Base-by-base conservation (phyloP, 1,140 invertebrate species). In the Amphibalanus amphitrite region DNA sequence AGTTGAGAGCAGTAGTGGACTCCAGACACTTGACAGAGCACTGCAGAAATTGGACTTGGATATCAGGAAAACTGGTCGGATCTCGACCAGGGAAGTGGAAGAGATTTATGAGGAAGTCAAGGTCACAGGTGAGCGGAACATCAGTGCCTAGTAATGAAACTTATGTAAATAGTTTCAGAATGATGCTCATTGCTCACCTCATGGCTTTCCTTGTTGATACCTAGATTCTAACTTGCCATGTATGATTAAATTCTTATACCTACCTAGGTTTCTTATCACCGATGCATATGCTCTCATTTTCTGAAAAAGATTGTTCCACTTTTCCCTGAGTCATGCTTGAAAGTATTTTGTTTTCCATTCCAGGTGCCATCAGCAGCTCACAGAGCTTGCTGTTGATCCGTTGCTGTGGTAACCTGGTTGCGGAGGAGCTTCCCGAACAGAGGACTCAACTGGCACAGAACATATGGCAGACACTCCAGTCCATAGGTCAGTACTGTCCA, bases 391-490 rank as follows among this genome's bases (percentile, higher is more conserved):
- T 91, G 71, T 82, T 91, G 23, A 88, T 92, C 67, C 81, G 89
- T 78, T 91, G 90, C 79, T 91, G 89, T 79, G 90, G 90, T 75
- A 85, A 83, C 76, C 80, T 91, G 69, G 85, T 91, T 29, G 87
- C 88, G 10, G 89, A 90, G 79, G 89, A 90, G 79, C 75, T 85
- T 72, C 88, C 88, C 17, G 85, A 88, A 79, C 83, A 85, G 40
- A 82, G 89, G 73, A 90, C 87, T 4, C 83, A 87, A 30, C 77
- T 91, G 6, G 88, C 88, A 0, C 84, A 89, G 76, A 85, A 90
- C 80, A 86, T 91, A 78, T 91, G 89, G 89, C 85, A 86, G 76
- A 88, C 86, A 0, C 79, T 92, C 26, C 84, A 85, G 72, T 84
- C 86, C 68, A 79, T 87, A 8, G 78, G 82, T 82, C 78, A 74